phyloP scores from a whole-genome alignment of 2,888 invertebrate species.

The Scaptomyza parva region DNA sequence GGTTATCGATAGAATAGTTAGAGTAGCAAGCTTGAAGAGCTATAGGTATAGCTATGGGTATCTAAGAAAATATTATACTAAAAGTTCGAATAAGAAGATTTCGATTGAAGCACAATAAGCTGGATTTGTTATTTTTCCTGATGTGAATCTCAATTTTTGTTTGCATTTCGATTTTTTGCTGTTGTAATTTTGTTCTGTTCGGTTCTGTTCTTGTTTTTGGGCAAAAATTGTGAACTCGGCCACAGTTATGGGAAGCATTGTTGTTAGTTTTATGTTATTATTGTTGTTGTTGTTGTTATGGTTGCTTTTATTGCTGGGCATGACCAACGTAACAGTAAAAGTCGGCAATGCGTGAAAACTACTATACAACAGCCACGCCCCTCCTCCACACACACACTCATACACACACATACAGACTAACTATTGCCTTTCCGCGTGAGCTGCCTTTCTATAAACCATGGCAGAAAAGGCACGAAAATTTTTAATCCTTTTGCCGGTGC shows the following conservation, averaged over 20 bases:
- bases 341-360: conserved; percentile 75
- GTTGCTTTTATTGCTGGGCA: conserved; percentile 55
- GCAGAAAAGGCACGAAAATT: conserved; percentile 64
- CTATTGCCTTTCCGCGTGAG: conserved; percentile 38
- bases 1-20: too few species aligned
- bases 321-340: conserved; percentile 61
- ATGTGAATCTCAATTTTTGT: conserved; percentile 3
- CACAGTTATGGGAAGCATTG: conserved; percentile 49
- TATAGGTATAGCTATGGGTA: too few species aligned
- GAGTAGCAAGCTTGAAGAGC: too few species aligned
- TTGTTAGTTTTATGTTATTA: conserved; percentile 29
- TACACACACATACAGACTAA: conserved; percentile 26
- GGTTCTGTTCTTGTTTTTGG: conserved; percentile 30
- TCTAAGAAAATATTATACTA: neutral
- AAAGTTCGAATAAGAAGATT: neutral
- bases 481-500: conserved; percentile 75
- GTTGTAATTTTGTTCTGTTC: conserved; percentile 11
- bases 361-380: conserved; percentile 50
- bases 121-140: neutral
- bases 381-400: conserved; percentile 18
- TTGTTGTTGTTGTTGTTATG: conserved; percentile 25
- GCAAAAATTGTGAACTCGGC: conserved; percentile 40
- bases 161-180: neutral
- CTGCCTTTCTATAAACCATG: conserved; percentile 42
- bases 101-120: conserved; percentile 10